Conservation (phyloP, 2,797 vertebrate species). For the Bovichtus diacanthus region DNA sequence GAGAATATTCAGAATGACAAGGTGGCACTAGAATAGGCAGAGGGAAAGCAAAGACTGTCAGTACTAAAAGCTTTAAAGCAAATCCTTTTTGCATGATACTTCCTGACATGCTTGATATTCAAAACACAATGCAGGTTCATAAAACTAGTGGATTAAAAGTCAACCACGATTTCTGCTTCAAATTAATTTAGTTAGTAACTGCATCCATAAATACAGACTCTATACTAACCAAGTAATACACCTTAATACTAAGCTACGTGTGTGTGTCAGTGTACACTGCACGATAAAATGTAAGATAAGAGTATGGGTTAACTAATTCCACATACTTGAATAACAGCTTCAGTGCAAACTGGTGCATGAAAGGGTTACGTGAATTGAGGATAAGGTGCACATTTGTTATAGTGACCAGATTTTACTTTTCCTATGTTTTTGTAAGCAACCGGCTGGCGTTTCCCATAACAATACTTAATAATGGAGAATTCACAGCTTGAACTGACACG, state of each 20-base stretch:
- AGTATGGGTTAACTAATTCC: slow-evolving; percentile 5
- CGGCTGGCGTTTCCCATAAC: not conserved
- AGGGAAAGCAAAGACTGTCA: slow-evolving; percentile 27
- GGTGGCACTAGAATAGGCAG: slow-evolving; percentile 29
- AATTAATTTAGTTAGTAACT: slow-evolving; percentile 12
- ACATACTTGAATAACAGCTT: not conserved
- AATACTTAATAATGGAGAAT: slow-evolving; percentile 10
- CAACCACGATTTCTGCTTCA: slow-evolving; percentile 10
- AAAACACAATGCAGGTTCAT: slow-evolving; percentile 42
- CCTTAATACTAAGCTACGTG: slow-evolving; percentile 6
- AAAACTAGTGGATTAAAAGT: slow-evolving; percentile 31
- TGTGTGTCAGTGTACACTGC: not conserved
- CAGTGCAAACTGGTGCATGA: not conserved
- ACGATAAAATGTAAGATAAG: not conserved
- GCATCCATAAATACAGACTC: slow-evolving; percentile 7
- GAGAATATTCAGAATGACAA: slow-evolving; percentile 39
- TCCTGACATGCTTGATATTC: slow-evolving; percentile 42
- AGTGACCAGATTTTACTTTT: not conserved
- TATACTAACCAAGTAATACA: slow-evolving; percentile 6
- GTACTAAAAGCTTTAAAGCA: slow-evolving; percentile 49
- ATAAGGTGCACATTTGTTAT: not conserved
- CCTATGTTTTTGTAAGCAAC: not conserved
- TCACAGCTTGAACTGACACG: not conserved
- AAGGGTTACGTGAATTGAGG: not conserved
- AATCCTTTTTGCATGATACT: slow-evolving; percentile 30